Conservation (phyloP, 2,888 invertebrate genomes). For the Lucinisca nassula region DNA sequence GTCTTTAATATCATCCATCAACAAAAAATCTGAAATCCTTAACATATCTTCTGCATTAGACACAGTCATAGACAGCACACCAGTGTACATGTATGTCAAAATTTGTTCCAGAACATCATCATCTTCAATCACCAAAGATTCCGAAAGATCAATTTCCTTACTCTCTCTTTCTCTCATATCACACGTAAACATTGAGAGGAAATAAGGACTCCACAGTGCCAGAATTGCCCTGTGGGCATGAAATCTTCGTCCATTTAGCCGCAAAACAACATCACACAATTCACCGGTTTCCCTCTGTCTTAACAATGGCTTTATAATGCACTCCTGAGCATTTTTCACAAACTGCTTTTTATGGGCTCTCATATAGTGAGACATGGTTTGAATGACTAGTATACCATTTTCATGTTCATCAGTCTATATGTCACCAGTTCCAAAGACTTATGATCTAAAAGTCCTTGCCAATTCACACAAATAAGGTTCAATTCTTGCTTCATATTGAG, state of each 20-base stretch:
- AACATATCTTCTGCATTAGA: conserved; percentile 84
- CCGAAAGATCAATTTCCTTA: conserved; percentile 82
- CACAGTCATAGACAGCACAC: conserved; percentile 80
- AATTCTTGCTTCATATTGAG: too few relatives aligned
- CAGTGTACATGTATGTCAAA: conserved; percentile 85
- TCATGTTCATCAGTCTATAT: too few relatives aligned
- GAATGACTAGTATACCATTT: too few relatives aligned
- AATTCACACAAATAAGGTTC: too few relatives aligned
- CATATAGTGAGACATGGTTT: conserved; percentile 84
- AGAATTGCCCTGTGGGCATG: conserved; percentile 84
- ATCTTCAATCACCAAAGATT: conserved; percentile 82
- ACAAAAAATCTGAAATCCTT: conserved; percentile 84
- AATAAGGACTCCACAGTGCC: conserved; percentile 86
- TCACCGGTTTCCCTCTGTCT: conserved; percentile 85
- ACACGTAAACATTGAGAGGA: conserved; percentile 86
- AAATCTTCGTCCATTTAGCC: conserved; percentile 79
- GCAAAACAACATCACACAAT: conserved; percentile 84
- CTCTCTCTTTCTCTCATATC: conserved; percentile 84
- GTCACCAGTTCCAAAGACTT: too few relatives aligned
- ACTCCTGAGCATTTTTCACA: conserved; percentile 80
- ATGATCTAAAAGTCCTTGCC: too few relatives aligned
- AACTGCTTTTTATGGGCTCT: conserved; percentile 83
- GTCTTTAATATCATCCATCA: conserved; percentile 86
- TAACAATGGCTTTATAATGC: conserved; percentile 81
- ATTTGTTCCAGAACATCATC: conserved; percentile 82